phyloP scores from a whole-genome alignment of 1,140 invertebrate species.

The Calosoma granatense region DNA sequence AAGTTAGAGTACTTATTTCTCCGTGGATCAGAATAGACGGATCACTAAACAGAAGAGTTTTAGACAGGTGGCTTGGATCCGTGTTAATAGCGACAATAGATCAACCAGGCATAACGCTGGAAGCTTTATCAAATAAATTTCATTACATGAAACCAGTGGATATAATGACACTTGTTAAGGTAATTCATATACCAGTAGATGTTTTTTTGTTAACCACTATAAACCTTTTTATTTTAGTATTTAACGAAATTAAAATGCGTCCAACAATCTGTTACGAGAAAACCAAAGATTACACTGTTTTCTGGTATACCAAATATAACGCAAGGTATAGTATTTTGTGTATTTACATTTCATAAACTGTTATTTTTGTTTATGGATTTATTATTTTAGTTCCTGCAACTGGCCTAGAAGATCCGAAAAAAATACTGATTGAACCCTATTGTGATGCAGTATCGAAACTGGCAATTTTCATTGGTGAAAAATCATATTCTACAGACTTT shows the following conservation, averaged over 20 bases:
- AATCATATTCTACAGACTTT: conserved; percentile 44
- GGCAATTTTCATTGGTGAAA: conserved; percentile 36
- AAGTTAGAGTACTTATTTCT: conserved; percentile 36
- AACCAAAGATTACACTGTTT: conserved; percentile 30
- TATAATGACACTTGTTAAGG: conserved; percentile 17
- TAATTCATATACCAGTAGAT: conserved; percentile 1
- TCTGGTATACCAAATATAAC: conserved; percentile 28
- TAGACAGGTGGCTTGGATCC: conserved; percentile 57
- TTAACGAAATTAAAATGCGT: conserved; percentile 35
- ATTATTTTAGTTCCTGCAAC: conserved; percentile 30
- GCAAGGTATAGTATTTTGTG: conserved; percentile 26
- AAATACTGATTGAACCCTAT: conserved; percentile 37
- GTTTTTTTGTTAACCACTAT: conserved; percentile 14
- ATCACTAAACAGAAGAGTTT: conserved; percentile 52
- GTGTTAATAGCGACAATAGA: conserved; percentile 52
- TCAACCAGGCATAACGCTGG: conserved; percentile 45
- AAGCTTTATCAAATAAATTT: conserved; percentile 43
- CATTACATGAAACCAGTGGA: conserved; percentile 34
- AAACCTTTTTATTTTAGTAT: conserved; percentile 30
- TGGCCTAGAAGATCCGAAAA: conserved; percentile 35
- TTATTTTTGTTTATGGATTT: conserved; percentile 22
- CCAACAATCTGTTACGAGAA: conserved; percentile 26
- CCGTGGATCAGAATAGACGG: conserved; percentile 72
- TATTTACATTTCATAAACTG: conserved; percentile 14
- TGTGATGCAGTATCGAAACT: conserved; percentile 38